Conservation (phyloP, 2,888 invertebrate genomes). For the Lissocephala sabroskyi region DNA sequence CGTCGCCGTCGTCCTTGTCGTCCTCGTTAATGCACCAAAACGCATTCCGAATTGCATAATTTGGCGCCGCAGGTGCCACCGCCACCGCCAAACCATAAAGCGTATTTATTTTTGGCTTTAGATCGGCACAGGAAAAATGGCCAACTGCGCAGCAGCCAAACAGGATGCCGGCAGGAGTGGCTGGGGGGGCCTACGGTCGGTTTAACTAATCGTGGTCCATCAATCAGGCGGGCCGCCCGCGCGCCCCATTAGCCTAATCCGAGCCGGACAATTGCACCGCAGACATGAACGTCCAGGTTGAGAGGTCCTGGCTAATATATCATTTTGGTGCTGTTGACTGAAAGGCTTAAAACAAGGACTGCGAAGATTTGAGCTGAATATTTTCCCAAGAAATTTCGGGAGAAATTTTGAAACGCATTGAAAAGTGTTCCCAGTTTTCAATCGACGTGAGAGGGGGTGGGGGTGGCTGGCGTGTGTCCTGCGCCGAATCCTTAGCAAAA, state of each 20-base stretch:
- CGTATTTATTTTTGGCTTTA: slow-evolving; percentile 35
- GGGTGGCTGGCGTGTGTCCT: not conserved
- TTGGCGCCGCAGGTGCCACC: slow-evolving; percentile 36
- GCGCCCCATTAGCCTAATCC: slow-evolving; percentile 59
- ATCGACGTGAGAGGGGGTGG: too few relatives aligned
- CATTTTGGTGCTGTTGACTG: not conserved
- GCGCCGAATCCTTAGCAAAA: slow-evolving; percentile 29
- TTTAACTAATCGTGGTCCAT: slow-evolving; percentile 58
- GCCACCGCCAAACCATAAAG: slow-evolving; percentile 26
- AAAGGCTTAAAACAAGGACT: too few relatives aligned
- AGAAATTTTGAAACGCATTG: too few relatives aligned
- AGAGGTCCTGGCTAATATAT: not conserved
- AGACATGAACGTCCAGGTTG: slow-evolving; percentile 6
- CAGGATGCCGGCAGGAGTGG: too few relatives aligned
- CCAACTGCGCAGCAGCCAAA: too few relatives aligned
- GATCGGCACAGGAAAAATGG: too few relatives aligned
- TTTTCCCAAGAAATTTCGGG: too few relatives aligned
- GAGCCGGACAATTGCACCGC: slow-evolving; percentile 42
- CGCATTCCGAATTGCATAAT: slow-evolving; percentile 57
- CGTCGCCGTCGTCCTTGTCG: not conserved
- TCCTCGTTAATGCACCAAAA: slow-evolving; percentile 43
- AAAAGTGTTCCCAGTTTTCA: too few relatives aligned
- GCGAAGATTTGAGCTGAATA: too few relatives aligned
- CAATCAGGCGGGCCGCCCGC: slow-evolving; percentile 45
- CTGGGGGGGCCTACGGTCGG: slow-evolving; percentile 24